Conservation (phyloP, 2,888 invertebrate genomes). For the Drosophila mayaguana region DNA sequence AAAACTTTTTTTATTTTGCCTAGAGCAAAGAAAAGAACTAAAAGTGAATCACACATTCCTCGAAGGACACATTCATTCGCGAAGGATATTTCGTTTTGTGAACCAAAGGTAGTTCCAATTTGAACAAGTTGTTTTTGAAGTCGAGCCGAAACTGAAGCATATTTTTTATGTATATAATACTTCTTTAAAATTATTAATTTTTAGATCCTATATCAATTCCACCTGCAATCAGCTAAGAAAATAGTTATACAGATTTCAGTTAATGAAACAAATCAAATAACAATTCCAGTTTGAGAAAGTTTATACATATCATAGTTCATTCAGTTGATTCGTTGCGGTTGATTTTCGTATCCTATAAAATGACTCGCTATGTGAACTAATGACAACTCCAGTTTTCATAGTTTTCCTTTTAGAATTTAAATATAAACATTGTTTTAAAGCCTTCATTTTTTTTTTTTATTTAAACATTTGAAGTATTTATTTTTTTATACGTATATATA, state of each 20-base stretch:
- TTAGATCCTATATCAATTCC: neutral
- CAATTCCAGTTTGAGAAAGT: neutral
- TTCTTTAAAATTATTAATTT: neutral
- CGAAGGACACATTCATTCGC: too few relatives aligned
- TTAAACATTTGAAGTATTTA: constrained; percentile 49
- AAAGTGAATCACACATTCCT: neutral
- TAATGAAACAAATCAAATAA: neutral
- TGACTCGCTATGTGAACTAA: too few relatives aligned
- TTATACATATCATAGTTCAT: too few relatives aligned
- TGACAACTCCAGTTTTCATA: too few relatives aligned
- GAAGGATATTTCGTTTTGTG: neutral
- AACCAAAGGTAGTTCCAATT: neutral
- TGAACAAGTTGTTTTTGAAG: neutral
- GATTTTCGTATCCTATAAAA: too few relatives aligned
- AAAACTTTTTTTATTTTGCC: neutral
- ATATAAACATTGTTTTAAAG: constrained; percentile 36
- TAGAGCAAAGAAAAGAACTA: neutral
- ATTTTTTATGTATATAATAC: neutral
- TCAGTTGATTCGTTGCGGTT: too few relatives aligned
- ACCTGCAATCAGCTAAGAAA: neutral
- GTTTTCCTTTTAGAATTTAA: too few relatives aligned
- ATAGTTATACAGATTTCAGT: neutral
- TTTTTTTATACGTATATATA: neutral
- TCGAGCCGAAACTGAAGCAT: neutral
- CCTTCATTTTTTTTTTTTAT: constrained; percentile 56